Percentiles rank a stretch among this genome's conserved stretches.
phyloP scores from a whole-genome alignment of 2,888 invertebrate species.

The Drosophila colorata region DNA sequence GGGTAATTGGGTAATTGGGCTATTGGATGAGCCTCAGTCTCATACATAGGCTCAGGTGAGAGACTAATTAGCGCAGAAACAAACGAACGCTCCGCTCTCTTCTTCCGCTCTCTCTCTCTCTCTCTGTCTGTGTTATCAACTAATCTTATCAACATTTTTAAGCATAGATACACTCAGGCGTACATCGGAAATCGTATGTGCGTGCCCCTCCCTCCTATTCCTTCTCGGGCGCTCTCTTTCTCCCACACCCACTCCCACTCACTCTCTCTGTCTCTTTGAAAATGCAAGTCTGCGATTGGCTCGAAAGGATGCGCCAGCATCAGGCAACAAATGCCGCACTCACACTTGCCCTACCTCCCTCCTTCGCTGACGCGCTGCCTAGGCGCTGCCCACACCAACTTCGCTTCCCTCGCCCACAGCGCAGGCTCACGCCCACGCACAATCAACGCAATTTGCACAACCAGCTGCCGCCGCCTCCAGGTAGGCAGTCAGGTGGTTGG shows the following conservation, averaged over 20 bases:
- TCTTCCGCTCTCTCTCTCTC: no score
- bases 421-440: constrained; percentile 54
- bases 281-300: constrained; percentile 46
- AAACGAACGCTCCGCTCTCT: neutral
- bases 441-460: constrained; percentile 49
- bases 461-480: constrained; percentile 19
- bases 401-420: constrained; percentile 33
- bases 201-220: neutral
- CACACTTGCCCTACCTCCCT: neutral
- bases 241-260: neutral
- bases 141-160: constrained; percentile 16
- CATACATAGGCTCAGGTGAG: neutral
- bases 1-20: neutral
- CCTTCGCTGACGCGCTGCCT: neutral
- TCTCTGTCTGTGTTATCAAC: neutral
- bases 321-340: constrained; percentile 13
- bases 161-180: constrained; percentile 3
- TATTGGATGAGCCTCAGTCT: neutral
- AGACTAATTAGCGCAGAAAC: constrained; percentile 14
- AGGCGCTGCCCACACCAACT: constrained; percentile 14
- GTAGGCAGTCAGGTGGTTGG: constrained; percentile 41
- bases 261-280: neutral
- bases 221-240: no score
- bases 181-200: constrained; percentile 12
- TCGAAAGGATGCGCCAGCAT: constrained; percentile 30